These are phyloP conservation scores for Trididemnum miniatum DNA, from an alignment of 23 tunicate genomes.

Conservation along the genomic window DNA sequence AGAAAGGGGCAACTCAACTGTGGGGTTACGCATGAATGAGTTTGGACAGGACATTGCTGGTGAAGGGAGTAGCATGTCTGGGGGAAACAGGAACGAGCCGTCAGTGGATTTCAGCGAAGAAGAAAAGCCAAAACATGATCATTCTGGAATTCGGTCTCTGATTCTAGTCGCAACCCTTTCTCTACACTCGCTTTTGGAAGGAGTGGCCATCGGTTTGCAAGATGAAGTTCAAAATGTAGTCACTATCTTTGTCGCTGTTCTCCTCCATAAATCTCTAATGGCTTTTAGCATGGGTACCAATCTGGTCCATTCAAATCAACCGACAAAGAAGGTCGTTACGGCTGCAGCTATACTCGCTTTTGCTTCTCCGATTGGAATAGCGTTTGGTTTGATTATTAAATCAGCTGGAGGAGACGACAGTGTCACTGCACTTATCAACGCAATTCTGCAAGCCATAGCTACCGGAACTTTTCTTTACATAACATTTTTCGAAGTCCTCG, in stretches of 20 bases:
- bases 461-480: constrained; percentile 96
- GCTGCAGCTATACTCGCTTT: constrained; percentile 67
- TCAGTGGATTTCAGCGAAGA: background rate
- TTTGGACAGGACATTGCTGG: background rate
- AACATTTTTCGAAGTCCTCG: constrained; percentile 90
- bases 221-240: constrained; percentile 49
- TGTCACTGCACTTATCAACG: constrained; percentile 59
- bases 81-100: background rate
- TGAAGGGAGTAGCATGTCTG: background rate
- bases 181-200: constrained; percentile 79
- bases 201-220: constrained; percentile 88
- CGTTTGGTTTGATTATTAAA: constrained; percentile 63
- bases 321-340: constrained; percentile 45
- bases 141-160: constrained; percentile 63
- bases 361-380: constrained; percentile 78
- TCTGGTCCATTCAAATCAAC: constrained; percentile 57
- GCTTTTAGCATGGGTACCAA: constrained; percentile 95
- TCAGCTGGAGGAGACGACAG: constrained; percentile 40
- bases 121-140: constrained; percentile 36
- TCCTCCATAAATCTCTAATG: constrained; percentile 91
- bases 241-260: constrained; percentile 86
- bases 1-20: background rate
- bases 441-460: constrained; percentile 79
- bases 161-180: constrained; percentile 70
- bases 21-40: background rate